phyloP scores from a whole-genome alignment of 2,888 invertebrate genomes.

The Malachius bipustulatus region DNA sequence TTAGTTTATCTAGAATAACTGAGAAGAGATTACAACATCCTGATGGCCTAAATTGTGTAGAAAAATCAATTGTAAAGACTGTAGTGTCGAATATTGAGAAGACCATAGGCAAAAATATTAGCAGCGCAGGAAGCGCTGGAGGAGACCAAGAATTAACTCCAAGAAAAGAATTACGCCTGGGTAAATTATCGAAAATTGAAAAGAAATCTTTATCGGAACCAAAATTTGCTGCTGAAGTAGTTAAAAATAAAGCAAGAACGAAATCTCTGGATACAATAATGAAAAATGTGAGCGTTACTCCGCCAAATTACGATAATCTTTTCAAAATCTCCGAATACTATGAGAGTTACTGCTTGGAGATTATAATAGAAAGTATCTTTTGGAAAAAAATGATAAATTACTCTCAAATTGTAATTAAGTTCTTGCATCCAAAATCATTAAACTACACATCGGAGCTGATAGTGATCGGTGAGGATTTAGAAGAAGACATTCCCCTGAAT shows the following conservation, averaged over 20 bases:
- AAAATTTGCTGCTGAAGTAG: background rate
- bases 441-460: constrained; percentile 24
- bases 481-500: constrained; percentile 22
- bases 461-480: constrained; percentile 21
- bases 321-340: background rate
- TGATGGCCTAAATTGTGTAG: constrained; percentile 7
- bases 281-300: constrained; percentile 18
- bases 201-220: constrained; percentile 5
- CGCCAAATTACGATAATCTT: constrained; percentile 10
- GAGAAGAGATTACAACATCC: constrained; percentile 3
- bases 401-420: constrained; percentile 26
- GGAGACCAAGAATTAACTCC: background rate
- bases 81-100: constrained; percentile 15
- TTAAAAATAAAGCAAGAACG: constrained; percentile 9
- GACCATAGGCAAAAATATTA: too few relatives aligned
- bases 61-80: background rate
- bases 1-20: constrained; percentile 13
- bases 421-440: constrained; percentile 30
- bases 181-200: constrained; percentile 1
- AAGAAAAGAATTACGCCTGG: background rate
- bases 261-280: constrained; percentile 22
- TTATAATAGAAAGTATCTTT: constrained; percentile 24
- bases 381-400: constrained; percentile 22
- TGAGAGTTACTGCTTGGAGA: constrained; percentile 25
- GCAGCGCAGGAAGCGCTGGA: too few relatives aligned